Evolutionary conservation across 2,113 vertebrate genomes (phyloP).

Genomic region (Polypterus senegalus): DNA sequence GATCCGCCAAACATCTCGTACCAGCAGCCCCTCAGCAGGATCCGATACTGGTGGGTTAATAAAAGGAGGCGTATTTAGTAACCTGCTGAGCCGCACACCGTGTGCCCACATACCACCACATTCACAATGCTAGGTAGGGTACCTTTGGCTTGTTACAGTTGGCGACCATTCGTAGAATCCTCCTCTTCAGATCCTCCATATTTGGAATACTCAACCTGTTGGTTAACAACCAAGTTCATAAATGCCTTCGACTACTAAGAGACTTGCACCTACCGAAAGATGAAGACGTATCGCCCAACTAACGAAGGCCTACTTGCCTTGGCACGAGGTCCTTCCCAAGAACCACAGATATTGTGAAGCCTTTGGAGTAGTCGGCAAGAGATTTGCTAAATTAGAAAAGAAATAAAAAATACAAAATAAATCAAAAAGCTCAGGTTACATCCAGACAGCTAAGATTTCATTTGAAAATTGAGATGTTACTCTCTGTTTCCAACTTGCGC

Average conservation of each 20-base stretch:
- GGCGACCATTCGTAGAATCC: conserved; percentile 77
- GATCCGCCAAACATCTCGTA: conserved; percentile 82
- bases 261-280: no score
- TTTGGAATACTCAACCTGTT: conserved; percentile 84
- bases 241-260: no score
- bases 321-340: conserved; percentile 88
- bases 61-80: neutral
- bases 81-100: neutral
- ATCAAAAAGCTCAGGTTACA: no score
- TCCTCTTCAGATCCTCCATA: conserved; percentile 83
- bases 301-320: conserved; percentile 61
- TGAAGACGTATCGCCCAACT: no score
- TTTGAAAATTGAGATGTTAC: no score
- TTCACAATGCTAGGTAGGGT: conserved; percentile 8
- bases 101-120: neutral
- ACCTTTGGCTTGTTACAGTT: conserved; percentile 92
- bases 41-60: conserved; percentile 64
- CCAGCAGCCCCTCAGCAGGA: conserved; percentile 80
- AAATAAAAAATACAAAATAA: neutral
- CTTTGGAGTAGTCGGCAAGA: conserved; percentile 75
- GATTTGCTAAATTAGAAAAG: conserved; percentile 60
- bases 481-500: no score
- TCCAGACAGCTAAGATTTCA: no score
- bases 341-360: conserved; percentile 78
- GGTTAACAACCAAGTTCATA: neutral